These are phyloP conservation scores for Diachrysia chrysitis DNA, from an alignment of 2,888 invertebrate genomes.

Conservation along the genomic window DNA sequence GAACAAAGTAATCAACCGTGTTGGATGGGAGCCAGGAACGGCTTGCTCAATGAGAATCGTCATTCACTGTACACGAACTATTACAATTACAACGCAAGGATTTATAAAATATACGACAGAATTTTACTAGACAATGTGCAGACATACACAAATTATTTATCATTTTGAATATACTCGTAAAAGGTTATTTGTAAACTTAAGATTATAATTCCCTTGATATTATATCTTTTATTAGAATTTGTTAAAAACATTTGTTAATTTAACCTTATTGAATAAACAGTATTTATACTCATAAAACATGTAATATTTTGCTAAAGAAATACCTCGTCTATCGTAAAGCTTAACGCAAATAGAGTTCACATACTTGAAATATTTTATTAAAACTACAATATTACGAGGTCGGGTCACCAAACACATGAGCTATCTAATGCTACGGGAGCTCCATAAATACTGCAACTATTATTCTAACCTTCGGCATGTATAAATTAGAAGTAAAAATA, in stretches of 20 bases:
- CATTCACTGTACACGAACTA: slow-evolving; percentile 67
- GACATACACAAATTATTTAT: neutral
- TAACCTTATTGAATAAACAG: too few species aligned
- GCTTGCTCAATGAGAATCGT: slow-evolving; percentile 71
- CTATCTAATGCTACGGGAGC: slow-evolving; percentile 18
- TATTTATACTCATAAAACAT: too few species aligned
- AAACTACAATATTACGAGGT: slow-evolving; percentile 24
- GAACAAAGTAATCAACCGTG: slow-evolving; percentile 75
- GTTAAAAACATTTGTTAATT: neutral
- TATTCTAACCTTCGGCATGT: slow-evolving; percentile 63
- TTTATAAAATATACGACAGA: slow-evolving; percentile 1
- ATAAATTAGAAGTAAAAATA: slow-evolving; percentile 69
- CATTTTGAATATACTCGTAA: neutral
- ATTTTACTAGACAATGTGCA: slow-evolving; percentile 15
- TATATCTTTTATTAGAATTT: neutral
- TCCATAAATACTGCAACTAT: slow-evolving; percentile 37
- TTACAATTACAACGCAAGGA: slow-evolving; percentile 19
- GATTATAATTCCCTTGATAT: neutral
- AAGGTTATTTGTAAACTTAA: neutral
- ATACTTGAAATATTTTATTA: slow-evolving; percentile 29
- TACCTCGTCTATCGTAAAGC: neutral
- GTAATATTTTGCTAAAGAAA: too few species aligned
- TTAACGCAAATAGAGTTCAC: slow-evolving; percentile 10
- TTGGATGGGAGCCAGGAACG: slow-evolving; percentile 73
- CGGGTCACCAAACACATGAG: slow-evolving; percentile 21